phyloP scores from a whole-genome alignment of 2,113 vertebrate genomes.

The Mola mola region DNA sequence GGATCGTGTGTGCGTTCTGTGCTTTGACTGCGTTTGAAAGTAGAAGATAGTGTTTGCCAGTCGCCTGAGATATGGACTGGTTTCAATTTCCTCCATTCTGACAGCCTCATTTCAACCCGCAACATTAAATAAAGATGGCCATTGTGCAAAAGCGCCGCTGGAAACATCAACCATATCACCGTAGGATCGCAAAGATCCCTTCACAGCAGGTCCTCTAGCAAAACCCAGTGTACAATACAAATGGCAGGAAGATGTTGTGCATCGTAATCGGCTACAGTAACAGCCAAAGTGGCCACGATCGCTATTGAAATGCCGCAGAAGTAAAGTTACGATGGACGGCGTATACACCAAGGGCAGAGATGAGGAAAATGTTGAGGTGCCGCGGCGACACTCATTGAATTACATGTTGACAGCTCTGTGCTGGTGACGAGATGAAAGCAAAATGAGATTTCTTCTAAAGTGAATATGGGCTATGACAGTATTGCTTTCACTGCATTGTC shows the following conservation, averaged over 20 bases:
- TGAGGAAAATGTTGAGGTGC: conserved; percentile 49
- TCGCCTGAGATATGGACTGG: conserved; percentile 53
- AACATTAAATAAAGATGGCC: conserved; percentile 41
- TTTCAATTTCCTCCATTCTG: conserved; percentile 71
- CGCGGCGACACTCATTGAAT: conserved; percentile 69
- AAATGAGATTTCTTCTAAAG: conserved; percentile 74
- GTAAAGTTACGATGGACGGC: conserved; percentile 17
- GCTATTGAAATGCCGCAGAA: conserved; percentile 37
- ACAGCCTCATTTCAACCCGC: conserved; percentile 58
- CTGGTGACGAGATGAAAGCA: conserved; percentile 65
- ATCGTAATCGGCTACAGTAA: too few relatives aligned
- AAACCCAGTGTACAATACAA: neutral
- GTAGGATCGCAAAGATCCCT: conserved; percentile 31
- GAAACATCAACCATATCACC: conserved; percentile 51
- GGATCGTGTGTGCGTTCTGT: conserved; percentile 14
- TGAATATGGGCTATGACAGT: conserved; percentile 70
- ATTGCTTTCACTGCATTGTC: conserved; percentile 73
- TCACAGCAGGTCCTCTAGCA: neutral
- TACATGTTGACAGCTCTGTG: conserved; percentile 70
- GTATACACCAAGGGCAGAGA: too few relatives aligned
- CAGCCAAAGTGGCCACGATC: conserved; percentile 12
- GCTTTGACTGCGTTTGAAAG: conserved; percentile 34
- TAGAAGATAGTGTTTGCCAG: conserved; percentile 43
- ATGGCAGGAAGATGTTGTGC: neutral
- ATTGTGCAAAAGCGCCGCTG: conserved; percentile 22